Base-by-base conservation (phyloP, 30 jellyfish, hydroid and myxozoan genomes). In the Turritopsis rubra region DNA sequence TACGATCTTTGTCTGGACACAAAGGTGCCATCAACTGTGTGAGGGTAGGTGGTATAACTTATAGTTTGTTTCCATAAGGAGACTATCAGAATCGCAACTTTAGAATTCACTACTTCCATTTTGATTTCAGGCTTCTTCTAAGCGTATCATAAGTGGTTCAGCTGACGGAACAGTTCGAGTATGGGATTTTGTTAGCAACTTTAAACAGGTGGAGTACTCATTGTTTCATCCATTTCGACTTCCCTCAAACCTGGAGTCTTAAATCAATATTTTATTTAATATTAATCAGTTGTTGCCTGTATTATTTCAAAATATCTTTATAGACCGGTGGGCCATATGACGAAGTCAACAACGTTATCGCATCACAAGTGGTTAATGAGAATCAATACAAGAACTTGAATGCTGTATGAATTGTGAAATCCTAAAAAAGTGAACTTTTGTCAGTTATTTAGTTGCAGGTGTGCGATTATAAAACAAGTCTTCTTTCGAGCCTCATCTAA, bases 121-220 rank as follows among this genome's bases (percentile, higher is more conserved):
- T 41, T 5, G 13, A 3, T 19, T 68, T 25, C 73, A 93, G 98
- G 91, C 94, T 0, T 81, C 96, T 29, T 30, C 91, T 22, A 85
- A 72, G 75, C 82, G 96, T 30, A 86, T 93, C 52, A 89, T 93
- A 52, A 84, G 93, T 26, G 96, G 96, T 13, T 88, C 98, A 5
- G 95, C 95, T 0, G 98, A 93, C 85, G 95, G 96, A 17, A 88
- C 96, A 23, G 75, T 85, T 21, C 85, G 98, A 27, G 86, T 93
- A 0, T 93, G 98, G 98, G 96, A 88, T 81, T 21, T 88, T 82
- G 91, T 73, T 72, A 71, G 79, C 82, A 85, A 75, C 8, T 73
- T 85, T 29, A 92, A 80, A 54, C 86, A 80, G 87, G 91, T 79
- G 13, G n/a, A n/a, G n/a, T n/a, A n/a, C n/a, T n/a, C n/a, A n/a